phyloP scores from a whole-genome alignment of 2,888 invertebrate species.

The Hypomecis punctinalis region DNA sequence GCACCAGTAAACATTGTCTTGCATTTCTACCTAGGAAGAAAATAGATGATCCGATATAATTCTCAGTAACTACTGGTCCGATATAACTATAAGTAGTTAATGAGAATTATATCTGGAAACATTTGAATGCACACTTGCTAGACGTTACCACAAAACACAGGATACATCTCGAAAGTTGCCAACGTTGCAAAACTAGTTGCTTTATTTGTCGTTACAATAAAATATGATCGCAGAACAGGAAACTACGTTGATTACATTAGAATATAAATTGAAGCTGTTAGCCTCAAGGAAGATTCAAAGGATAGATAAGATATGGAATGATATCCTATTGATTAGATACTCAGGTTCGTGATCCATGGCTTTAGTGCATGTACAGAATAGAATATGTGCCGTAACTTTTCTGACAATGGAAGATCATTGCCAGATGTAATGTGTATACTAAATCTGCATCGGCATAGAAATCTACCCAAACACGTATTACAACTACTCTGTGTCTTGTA shows the following conservation, averaged over 20 bases:
- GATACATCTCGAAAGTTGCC: slow-evolving; percentile 17
- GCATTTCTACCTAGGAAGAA: no score
- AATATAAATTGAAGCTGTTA: slow-evolving; percentile 53
- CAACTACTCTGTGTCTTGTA: no score
- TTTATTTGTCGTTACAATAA: slow-evolving; percentile 28
- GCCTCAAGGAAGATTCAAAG: slow-evolving; percentile 49
- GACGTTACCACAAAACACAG: not conserved
- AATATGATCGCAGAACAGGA: slow-evolving; percentile 45
- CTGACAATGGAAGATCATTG: not conserved
- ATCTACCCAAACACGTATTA: no score
- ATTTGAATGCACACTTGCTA: no score
- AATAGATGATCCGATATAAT: no score
- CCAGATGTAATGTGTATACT: no score
- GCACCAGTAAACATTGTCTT: no score
- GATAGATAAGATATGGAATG: slow-evolving; percentile 33
- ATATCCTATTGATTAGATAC: slow-evolving; percentile 7
- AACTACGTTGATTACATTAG: slow-evolving; percentile 49
- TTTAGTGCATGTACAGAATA: not conserved
- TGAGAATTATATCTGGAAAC: no score
- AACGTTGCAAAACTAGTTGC: slow-evolving; percentile 27
- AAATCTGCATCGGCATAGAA: no score
- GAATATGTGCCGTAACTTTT: not conserved
- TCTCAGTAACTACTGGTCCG: no score
- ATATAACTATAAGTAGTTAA: no score
- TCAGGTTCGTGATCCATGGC: slow-evolving; percentile 1